Conservation (phyloP, 2,113 vertebrate species). For the Nerophis lumbriciformis region DNA sequence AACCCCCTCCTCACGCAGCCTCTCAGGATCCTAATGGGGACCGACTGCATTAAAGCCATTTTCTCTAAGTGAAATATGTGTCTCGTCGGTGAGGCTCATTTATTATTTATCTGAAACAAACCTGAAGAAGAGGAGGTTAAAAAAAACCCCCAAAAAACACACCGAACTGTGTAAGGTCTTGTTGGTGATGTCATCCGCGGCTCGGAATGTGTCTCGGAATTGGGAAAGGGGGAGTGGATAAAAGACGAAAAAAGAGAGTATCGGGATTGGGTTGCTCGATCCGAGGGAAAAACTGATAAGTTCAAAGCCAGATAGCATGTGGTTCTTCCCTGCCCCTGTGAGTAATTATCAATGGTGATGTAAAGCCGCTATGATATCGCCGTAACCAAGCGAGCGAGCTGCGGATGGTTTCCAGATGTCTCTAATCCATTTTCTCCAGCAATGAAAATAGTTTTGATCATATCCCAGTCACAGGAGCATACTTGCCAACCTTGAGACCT, state of each 20-base stretch:
- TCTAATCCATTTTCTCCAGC: conserved; percentile 70
- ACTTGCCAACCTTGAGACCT: too few species aligned
- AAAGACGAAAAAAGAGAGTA: conserved; percentile 21
- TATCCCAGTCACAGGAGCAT: conserved; percentile 28
- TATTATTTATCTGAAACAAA: conserved; percentile 72
- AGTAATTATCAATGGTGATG: conserved; percentile 74
- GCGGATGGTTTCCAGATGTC: conserved; percentile 73
- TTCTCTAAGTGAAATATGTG: conserved; percentile 70
- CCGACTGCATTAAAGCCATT: conserved; percentile 68
- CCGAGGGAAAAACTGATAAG: conserved; percentile 42
- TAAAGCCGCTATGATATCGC: conserved; percentile 68
- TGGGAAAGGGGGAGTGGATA: conserved; percentile 1
- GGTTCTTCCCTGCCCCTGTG: conserved; percentile 66
- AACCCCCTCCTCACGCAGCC: conserved; percentile 41
- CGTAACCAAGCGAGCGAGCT: conserved; percentile 59
- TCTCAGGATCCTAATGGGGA: conserved; percentile 55
- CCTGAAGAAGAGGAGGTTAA: conserved; percentile 34
- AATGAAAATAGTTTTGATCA: conserved; percentile 67
- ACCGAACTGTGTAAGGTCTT: conserved; percentile 62
- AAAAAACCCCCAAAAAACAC: not conserved
- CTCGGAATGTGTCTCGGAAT: conserved; percentile 59
- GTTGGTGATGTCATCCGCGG: conserved; percentile 64
- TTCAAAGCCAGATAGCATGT: conserved; percentile 67
- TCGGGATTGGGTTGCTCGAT: conserved; percentile 50
- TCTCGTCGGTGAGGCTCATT: conserved; percentile 68